Conservation (phyloP, 2,113 vertebrate species). For the Laticauda colubrina region DNA sequence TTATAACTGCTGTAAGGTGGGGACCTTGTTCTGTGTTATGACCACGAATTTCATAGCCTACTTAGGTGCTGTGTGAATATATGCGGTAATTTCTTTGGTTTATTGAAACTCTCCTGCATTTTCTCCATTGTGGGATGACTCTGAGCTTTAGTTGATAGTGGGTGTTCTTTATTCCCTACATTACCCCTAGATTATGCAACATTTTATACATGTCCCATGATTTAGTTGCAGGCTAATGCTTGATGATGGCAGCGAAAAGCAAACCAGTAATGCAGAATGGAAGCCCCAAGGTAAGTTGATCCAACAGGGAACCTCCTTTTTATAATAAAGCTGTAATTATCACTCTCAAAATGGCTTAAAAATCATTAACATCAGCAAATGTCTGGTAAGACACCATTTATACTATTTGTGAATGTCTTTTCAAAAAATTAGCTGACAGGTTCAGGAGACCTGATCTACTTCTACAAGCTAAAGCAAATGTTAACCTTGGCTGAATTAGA, state of each 20-base stretch:
- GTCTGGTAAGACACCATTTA: not conserved
- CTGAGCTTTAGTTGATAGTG: not conserved
- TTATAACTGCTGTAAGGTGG: not conserved
- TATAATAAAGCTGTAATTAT: not conserved
- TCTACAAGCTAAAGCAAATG: not conserved
- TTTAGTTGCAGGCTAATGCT: constrained; percentile 49
- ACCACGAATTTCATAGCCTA: not conserved
- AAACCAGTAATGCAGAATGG: constrained; percentile 55
- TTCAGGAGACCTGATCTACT: not conserved
- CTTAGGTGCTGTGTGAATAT: not conserved
- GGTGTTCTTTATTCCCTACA: not conserved
- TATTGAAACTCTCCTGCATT: not conserved
- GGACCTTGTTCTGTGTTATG: not conserved
- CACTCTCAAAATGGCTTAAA: not conserved
- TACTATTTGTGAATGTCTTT: not conserved
- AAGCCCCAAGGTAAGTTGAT: constrained; percentile 63
- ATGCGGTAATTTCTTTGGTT: not conserved
- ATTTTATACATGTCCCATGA: constrained; percentile 13
- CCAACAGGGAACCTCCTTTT: too few relatives aligned
- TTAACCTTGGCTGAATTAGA: not conserved
- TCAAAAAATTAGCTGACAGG: not conserved
- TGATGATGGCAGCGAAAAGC: constrained; percentile 56
- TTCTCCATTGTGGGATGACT: not conserved
- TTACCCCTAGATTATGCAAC: not conserved
- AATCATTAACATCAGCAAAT: not conserved